phyloP scores from a whole-genome alignment of 1,140 invertebrate species.

The Bombus pyrosoma region DNA sequence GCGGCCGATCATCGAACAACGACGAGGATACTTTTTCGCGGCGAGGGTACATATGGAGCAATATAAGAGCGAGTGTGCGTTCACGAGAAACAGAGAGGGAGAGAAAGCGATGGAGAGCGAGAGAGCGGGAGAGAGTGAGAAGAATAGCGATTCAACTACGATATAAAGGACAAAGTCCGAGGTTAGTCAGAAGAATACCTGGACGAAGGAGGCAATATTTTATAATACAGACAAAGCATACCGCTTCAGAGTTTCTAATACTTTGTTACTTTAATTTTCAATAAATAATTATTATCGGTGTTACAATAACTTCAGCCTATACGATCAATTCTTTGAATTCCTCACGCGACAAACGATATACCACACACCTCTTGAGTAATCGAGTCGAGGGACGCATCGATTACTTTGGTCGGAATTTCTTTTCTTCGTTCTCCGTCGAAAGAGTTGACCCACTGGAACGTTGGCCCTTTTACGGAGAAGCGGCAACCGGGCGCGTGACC shows the following conservation, averaged over 20 bases:
- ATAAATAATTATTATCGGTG: slow-evolving; percentile 50
- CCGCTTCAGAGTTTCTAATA: slow-evolving; percentile 27
- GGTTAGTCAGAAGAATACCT: slow-evolving; percentile 8
- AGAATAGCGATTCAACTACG: neutral
- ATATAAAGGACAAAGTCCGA: slow-evolving; percentile 22
- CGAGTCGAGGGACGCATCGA: neutral
- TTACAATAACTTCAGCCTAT: slow-evolving; percentile 26
- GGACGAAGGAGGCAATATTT: slow-evolving; percentile 50
- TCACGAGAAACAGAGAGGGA: neutral
- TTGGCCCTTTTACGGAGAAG: neutral
- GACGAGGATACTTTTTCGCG: slow-evolving; percentile 58
- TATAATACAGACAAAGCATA: slow-evolving; percentile 33
- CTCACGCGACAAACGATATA: neutral
- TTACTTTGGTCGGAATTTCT: neutral
- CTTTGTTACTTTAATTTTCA: slow-evolving; percentile 50
- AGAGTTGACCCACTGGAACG: neutral
- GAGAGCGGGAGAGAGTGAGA: neutral
- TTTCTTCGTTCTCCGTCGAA: neutral
- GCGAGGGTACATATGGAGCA: slow-evolving; percentile 42
- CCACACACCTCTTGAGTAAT: rapidly evolving
- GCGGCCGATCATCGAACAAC: slow-evolving; percentile 58
- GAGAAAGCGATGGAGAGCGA: neutral
- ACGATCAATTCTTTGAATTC: slow-evolving; percentile 14
- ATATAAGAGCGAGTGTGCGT: slow-evolving; percentile 12
- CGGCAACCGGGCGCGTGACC: neutral